Conservation (phyloP, 2,113 vertebrate genomes). For the human region DNA sequence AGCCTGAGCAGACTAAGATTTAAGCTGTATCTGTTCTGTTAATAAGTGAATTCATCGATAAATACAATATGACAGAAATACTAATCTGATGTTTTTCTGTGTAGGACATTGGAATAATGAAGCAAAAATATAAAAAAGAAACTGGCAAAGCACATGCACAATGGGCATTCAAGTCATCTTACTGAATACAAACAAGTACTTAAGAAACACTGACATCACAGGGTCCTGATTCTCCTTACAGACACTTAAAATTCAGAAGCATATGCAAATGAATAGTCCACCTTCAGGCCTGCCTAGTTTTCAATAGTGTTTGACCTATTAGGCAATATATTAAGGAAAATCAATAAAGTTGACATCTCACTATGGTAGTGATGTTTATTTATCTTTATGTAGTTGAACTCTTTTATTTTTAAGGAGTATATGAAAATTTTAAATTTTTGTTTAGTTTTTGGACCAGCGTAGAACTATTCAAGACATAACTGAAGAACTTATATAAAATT, state of each 20-base stretch:
- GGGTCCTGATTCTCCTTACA: not conserved
- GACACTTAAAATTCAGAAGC: not conserved
- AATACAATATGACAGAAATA: not conserved
- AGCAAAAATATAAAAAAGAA: not conserved
- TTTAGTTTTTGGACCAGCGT: not conserved
- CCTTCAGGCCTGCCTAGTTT: not conserved
- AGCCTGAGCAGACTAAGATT: not conserved
- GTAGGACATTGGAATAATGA: not conserved
- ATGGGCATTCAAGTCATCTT: not conserved
- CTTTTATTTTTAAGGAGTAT: not conserved
- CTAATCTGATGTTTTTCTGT: not conserved
- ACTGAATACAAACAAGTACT: not conserved
- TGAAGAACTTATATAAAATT: not conserved
- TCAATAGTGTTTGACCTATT: slow-evolving; percentile 13
- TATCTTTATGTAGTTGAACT: not conserved
- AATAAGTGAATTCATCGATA: not conserved
- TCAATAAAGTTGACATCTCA: not conserved
- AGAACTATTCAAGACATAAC: not conserved
- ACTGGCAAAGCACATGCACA: not conserved
- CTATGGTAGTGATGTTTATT: not conserved
- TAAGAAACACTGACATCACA: not conserved
- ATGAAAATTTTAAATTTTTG: not conserved
- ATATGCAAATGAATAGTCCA: not conserved
- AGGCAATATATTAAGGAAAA: not conserved
- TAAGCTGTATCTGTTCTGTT: not conserved